Evolutionary conservation across 1,140 invertebrate genomes (phyloP).

Genomic region (Papilio machaon): DNA sequence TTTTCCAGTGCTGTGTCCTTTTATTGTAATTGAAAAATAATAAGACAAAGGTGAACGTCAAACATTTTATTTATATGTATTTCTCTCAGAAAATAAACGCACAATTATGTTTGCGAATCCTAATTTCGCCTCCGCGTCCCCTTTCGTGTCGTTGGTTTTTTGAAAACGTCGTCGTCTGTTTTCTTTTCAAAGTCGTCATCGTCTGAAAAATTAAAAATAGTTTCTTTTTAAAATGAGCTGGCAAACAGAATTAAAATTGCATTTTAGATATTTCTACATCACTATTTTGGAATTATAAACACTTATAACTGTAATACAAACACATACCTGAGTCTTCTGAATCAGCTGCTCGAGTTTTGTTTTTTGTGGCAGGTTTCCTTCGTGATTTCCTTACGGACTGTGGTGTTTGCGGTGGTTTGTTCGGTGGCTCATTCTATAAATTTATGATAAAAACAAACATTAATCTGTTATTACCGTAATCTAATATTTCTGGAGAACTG

Average conservation of each 20-base stretch:
- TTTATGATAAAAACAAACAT: neutral
- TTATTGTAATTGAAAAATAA: neutral
- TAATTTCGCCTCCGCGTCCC: constrained; percentile 63
- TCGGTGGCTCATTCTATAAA: constrained; percentile 68
- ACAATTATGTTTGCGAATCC: constrained; percentile 27
- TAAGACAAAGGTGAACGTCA: neutral
- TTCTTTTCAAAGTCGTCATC: constrained; percentile 69
- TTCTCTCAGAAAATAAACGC: neutral
- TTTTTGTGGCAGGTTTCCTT: constrained; percentile 55
- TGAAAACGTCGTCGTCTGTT: constrained; percentile 68
- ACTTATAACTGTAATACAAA: neutral
- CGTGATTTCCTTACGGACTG: constrained; percentile 66
- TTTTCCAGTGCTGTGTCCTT: too few species aligned
- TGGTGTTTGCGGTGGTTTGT: constrained; percentile 56
- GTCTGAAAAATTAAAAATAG: constrained; percentile 53
- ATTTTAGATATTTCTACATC: too few species aligned
- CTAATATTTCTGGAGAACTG: neutral
- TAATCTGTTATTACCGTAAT: neutral
- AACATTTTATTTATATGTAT: neutral
- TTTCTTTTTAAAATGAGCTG: neutral
- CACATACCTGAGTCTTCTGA: constrained; percentile 69
- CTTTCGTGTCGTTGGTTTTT: constrained; percentile 71
- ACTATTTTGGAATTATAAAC: neutral
- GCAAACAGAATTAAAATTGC: neutral
- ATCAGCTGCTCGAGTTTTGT: constrained; percentile 45